These are phyloP conservation scores for Sinosuthora webbiana DNA, from an alignment of 2,113 vertebrate species.

Conservation along the genomic window DNA sequence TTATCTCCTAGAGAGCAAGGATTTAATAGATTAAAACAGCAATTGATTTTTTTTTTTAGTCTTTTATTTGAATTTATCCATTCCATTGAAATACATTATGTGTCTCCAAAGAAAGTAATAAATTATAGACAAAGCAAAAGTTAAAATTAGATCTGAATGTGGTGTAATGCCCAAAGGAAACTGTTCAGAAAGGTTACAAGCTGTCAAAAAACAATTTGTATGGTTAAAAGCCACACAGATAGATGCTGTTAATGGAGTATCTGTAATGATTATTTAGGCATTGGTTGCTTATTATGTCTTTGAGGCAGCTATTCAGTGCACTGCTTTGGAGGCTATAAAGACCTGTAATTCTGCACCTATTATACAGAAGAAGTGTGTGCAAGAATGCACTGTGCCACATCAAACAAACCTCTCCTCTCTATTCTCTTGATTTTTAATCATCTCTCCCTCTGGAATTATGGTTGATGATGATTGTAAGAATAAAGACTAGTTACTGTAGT, in stretches of 20 bases:
- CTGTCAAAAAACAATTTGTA: constrained; percentile 76
- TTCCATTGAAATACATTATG: constrained; percentile 61
- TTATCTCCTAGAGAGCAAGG: constrained; percentile 37
- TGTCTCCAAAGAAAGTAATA: constrained; percentile 70
- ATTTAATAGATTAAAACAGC: constrained; percentile 66
- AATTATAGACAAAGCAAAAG: constrained; percentile 71
- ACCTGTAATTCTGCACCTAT: constrained; percentile 87
- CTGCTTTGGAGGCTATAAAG: constrained; percentile 77
- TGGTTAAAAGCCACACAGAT: constrained; percentile 74
- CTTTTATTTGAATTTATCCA: constrained; percentile 68
- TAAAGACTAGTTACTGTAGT: constrained; percentile 91
- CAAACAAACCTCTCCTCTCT: constrained; percentile 74
- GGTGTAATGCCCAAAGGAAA: constrained; percentile 73
- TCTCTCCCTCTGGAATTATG: constrained; percentile 83
- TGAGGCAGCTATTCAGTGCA: constrained; percentile 79
- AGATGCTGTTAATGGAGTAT: constrained; percentile 76
- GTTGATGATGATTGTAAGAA: constrained; percentile 86
- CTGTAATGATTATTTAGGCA: constrained; percentile 74
- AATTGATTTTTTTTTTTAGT: constrained; percentile 69
- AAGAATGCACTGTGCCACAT: constrained; percentile 70
- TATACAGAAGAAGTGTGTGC: constrained; percentile 75
- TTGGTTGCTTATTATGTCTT: constrained; percentile 84
- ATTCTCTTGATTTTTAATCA: constrained; percentile 80
- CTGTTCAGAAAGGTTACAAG: constrained; percentile 73
- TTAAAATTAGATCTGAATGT: constrained; percentile 74